A percentile compares a stretch with the other conserved stretches of the same genome.
Evolutionary conservation across 2,888 invertebrate species (phyloP).

Genomic region (Lepidochitona cinerea): DNA sequence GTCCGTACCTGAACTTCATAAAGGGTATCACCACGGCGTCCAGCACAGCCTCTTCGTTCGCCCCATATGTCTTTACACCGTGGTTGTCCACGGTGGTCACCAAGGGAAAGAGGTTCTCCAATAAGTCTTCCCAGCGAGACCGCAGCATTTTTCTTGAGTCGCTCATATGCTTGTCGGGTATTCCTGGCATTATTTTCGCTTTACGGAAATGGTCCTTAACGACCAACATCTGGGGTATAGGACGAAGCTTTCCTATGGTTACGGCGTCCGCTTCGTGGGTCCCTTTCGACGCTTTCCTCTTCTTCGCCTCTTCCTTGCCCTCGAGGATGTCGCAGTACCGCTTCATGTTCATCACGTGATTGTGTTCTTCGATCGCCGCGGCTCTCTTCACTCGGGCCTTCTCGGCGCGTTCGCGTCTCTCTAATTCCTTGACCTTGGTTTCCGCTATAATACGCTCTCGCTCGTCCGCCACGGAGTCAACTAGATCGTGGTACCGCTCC

Average conservation of each 20-base stretch:
- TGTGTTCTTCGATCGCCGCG: background rate
- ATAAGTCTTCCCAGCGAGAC: background rate
- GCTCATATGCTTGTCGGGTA: background rate
- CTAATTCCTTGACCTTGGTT: background rate
- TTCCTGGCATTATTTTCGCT: background rate
- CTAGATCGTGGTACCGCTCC: background rate
- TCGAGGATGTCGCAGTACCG: background rate
- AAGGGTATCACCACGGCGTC: background rate
- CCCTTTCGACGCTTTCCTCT: background rate
- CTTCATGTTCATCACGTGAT: background rate
- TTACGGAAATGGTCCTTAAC: background rate
- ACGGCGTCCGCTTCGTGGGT: background rate
- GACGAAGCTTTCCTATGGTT: background rate
- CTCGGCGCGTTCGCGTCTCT: background rate
- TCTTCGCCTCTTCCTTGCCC: background rate
- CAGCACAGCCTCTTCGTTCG: background rate
- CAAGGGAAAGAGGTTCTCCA: background rate
- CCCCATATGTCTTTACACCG: background rate
- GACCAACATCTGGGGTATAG: background rate
- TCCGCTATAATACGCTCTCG: background rate
- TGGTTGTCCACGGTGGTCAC: background rate
- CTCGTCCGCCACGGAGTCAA: background rate
- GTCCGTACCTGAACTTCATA: background rate
- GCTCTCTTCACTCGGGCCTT: background rate
- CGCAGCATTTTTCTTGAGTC: background rate